phyloP scores from a whole-genome alignment of 2,797 vertebrate genomes.

The Spizella passerina region DNA sequence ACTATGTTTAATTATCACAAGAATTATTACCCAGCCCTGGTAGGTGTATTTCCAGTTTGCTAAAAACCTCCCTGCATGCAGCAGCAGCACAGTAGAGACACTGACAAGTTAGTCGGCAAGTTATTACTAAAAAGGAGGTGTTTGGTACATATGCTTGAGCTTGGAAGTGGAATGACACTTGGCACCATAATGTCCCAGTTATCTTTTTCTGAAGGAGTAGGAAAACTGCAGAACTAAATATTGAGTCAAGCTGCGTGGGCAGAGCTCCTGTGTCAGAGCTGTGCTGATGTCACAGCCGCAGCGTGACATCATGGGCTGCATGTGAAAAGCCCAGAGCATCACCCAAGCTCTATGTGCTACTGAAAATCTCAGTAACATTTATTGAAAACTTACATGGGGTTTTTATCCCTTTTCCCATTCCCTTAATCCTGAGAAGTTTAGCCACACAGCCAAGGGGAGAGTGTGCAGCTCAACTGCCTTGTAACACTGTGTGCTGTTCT shows the following conservation, averaged over 20 bases:
- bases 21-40: not conserved
- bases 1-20: not conserved
- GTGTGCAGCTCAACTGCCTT: not conserved
- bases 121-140: not conserved
- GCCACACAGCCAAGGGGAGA: not conserved
- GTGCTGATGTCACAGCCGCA: not conserved
- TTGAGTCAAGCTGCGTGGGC: not conserved
- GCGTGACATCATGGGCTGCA: not conserved
- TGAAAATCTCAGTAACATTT: not conserved
- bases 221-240: conserved; percentile 8
- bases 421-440: not conserved
- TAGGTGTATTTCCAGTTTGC: not conserved
- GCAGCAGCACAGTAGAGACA: not conserved
- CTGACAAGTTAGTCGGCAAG: not conserved
- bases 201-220: not conserved
- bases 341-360: not conserved
- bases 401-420: not conserved
- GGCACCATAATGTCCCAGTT: conserved; percentile 17
- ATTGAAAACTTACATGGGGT: not conserved
- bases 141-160: not conserved
- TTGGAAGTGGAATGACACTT: not conserved
- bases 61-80: not conserved
- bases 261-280: not conserved
- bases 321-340: not conserved
- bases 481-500: not conserved